Percentiles rank a stretch among this genome's conserved stretches.
phyloP scores from a whole-genome alignment of 1,140 invertebrate genomes.

The Drosophila azteca region DNA sequence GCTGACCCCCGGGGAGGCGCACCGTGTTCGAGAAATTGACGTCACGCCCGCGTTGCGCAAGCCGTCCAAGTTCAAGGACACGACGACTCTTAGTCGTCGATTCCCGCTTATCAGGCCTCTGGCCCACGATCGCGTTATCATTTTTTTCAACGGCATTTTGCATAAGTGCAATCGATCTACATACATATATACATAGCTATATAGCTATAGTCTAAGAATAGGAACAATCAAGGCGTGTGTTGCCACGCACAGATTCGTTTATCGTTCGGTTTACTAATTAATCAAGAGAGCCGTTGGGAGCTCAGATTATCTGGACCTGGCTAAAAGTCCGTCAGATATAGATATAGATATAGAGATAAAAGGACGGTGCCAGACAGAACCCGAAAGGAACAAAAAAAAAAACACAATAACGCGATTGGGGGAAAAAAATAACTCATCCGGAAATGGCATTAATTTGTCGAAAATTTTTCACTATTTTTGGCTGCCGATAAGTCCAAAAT shows the following conservation, averaged over 20 bases:
- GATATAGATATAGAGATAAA: too few relatives aligned
- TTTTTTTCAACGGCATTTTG: constrained; percentile 14
- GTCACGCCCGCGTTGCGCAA: constrained; percentile 35
- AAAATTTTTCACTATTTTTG: constrained; percentile 13
- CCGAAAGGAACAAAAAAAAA: too few relatives aligned
- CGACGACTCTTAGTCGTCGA: not conserved
- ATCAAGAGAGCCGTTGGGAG: too few relatives aligned
- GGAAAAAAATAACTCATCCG: too few relatives aligned
- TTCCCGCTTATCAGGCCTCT: constrained; percentile 33
- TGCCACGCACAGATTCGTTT: not conserved
- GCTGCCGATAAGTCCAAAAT: constrained; percentile 11
- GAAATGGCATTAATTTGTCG: not conserved
- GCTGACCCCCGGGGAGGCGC: not conserved
- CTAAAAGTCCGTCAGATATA: too few relatives aligned
- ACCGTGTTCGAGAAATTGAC: constrained; percentile 10
- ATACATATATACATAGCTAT: not conserved
- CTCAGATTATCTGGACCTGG: too few relatives aligned
- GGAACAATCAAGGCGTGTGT: too few relatives aligned
- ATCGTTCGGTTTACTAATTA: not conserved
- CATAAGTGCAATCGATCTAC: not conserved
- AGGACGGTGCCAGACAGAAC: too few relatives aligned
- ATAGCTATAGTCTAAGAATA: not conserved
- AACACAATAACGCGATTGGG: too few relatives aligned
- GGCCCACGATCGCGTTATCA: constrained; percentile 21
- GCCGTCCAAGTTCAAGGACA: constrained; percentile 38